Evolutionary conservation across 2,888 invertebrate genomes (phyloP).

Genomic region (Smittia aterrima): DNA sequence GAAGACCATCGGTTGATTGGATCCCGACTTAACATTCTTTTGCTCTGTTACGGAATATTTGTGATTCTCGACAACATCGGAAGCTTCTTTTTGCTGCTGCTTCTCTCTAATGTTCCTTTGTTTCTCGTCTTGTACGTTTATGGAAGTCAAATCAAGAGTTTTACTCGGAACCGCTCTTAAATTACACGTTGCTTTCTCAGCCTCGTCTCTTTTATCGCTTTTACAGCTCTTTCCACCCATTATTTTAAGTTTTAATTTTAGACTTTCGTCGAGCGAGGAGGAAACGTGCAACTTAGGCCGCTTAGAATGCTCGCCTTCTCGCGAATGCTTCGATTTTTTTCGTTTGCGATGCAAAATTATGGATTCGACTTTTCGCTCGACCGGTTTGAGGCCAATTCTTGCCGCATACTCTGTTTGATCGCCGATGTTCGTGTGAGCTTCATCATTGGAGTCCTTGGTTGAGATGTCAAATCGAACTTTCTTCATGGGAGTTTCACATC

Average conservation of each 20-base stretch:
- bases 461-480: conserved; percentile 34
- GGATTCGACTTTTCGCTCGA: conserved; percentile 45
- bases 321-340: conserved; percentile 60
- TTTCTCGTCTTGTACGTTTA: conserved; percentile 28
- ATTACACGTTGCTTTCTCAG: conserved; percentile 31
- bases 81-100: neutral
- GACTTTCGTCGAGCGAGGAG: conserved; percentile 53
- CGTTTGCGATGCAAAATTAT: conserved; percentile 55
- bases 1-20: conserved; percentile 38
- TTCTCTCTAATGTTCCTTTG: conserved; percentile 31
- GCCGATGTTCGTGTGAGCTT: conserved; percentile 44
- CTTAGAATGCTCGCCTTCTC: conserved; percentile 55
- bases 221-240: conserved; percentile 51
- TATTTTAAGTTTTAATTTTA: conserved; percentile 59
- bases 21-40: conserved; percentile 29
- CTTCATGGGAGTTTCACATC: conserved; percentile 8
- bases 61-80: conserved; percentile 25
- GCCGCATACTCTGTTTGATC: conserved; percentile 53
- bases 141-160: conserved; percentile 19
- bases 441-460: conserved; percentile 16
- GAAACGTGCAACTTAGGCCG: conserved; percentile 59
- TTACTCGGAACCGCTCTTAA: conserved; percentile 15
- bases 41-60: conserved; percentile 37
- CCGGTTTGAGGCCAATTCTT: conserved; percentile 52
- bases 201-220: conserved; percentile 46